Base-by-base conservation (phyloP, 2,888 invertebrate genomes). In the Arrhopalites spinosus region DNA sequence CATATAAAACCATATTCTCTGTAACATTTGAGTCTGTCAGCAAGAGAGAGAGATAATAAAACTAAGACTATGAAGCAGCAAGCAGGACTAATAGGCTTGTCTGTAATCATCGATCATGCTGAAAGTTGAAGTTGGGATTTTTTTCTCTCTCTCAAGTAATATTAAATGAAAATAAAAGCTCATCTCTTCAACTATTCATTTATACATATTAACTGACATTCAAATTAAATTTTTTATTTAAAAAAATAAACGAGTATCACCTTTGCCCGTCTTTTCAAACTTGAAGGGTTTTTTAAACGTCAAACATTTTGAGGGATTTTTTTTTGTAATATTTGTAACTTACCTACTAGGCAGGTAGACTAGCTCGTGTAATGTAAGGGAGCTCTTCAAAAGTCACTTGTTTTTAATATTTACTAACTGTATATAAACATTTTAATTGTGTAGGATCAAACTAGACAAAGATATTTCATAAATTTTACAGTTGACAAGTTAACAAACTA, bases 401-500 rank as follows among this genome's bases (percentile, higher is more conserved):
- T n/a, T n/a, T n/a, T n/a, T n/a, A n/a, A n/a, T n/a, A n/a, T n/a
- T n/a, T n/a, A 53, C n/a, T 59, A 66, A 66, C 43, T 66, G 66
- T 36, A 66, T 45, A 66, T 3, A n/a, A 30, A 30, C 7, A 43
- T 59, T 59, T 59, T 59, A 23, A 59, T 29, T 36, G 3, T 15
- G 13, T 17, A 66, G 45, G 36, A 66, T 66, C 66, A 66, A 66
- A 66, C 36, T 66, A 66, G 45, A 66, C 36, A 66, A n/a, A 8
- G 63, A 30, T 63, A 17, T 27, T 63, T 63, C 23, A 68, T 45
- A 43, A 50, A n/a, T n/a, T 66, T 66, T n/a, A 50, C 27, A 20
- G 50, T 53, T 56, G 56, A 56, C 70, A 70, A 70, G 56, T 70
- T 23, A 70, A 70, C 70, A 50, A 70, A 70, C 70, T 66, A 23